Evolutionary conservation across 2,888 invertebrate species (phyloP).

Genomic region (Yponomeuta evonymella): DNA sequence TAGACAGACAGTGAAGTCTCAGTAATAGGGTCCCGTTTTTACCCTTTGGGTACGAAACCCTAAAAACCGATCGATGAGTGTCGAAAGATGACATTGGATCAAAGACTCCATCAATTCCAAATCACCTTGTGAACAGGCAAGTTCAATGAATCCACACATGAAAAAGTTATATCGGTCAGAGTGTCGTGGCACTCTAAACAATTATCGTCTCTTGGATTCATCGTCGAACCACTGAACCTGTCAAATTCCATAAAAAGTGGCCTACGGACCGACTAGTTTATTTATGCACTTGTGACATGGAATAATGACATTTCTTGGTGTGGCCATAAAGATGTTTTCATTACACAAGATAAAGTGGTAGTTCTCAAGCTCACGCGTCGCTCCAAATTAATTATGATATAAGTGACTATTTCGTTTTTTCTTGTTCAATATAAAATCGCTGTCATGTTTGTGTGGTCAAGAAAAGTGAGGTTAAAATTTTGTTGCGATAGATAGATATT

Average conservation of each 20-base stretch:
- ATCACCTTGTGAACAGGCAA: not conserved
- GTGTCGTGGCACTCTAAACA: not conserved
- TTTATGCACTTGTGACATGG: not conserved
- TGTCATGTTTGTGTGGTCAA: not conserved
- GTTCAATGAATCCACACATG: not conserved
- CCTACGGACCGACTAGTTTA: not conserved
- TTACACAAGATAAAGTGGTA: not conserved
- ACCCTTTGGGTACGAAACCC: too few relatives aligned
- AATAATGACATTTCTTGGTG: not conserved
- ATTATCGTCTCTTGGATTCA: not conserved
- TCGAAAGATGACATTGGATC: not conserved
- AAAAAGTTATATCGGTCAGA: not conserved
- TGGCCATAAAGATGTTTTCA: not conserved
- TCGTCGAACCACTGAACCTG: constrained; percentile 7
- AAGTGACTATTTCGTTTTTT: constrained; percentile 3
- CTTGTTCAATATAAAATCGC: not conserved
- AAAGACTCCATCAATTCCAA: not conserved
- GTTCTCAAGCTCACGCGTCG: constrained; percentile 5
- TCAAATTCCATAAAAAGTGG: constrained; percentile 8
- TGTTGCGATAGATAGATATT: not conserved
- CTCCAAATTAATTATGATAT: constrained; percentile 13
- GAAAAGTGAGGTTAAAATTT: not conserved
- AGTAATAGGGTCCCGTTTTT: too few relatives aligned
- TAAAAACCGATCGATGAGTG: not conserved
- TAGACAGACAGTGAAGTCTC: too few relatives aligned